phyloP scores from a whole-genome alignment of 2,113 vertebrate genomes.

The Oncorhynchus clarkii region DNA sequence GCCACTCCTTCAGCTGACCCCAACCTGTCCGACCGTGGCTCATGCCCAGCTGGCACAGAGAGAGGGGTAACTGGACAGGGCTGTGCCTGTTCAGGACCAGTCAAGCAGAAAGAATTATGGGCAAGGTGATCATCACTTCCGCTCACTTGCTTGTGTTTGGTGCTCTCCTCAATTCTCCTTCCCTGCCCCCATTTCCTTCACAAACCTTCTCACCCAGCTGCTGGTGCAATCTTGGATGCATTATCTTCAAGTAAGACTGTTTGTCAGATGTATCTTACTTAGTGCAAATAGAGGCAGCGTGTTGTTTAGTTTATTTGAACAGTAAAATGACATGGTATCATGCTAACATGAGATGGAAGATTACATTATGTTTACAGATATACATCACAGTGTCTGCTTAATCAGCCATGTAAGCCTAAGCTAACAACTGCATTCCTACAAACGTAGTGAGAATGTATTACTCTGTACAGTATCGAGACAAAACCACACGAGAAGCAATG shows the following conservation, averaged over 20 bases:
- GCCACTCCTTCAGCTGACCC: conserved; percentile 58
- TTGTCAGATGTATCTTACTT: not conserved
- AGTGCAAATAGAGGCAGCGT: not conserved
- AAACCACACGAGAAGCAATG: not conserved
- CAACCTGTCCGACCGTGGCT: conserved; percentile 55
- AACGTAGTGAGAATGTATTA: not conserved
- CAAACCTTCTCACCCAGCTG: not conserved
- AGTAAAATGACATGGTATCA: conserved; percentile 16
- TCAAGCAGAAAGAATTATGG: conserved; percentile 59
- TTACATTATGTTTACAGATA: conserved; percentile 2
- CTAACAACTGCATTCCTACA: not conserved
- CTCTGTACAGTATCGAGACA: not conserved
- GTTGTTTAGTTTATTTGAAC: conserved; percentile 4
- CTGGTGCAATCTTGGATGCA: conserved; percentile 19
- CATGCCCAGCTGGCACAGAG: conserved; percentile 66
- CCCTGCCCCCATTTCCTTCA: not conserved
- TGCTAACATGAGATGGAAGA: conserved; percentile 3
- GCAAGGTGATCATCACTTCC: conserved; percentile 61
- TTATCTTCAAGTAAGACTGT: conserved; percentile 4
- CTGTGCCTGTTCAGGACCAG: conserved; percentile 44
- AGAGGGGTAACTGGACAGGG: conserved; percentile 58
- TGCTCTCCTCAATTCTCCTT: conserved; percentile 22
- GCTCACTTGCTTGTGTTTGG: conserved; percentile 42
- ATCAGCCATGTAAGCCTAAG: conserved; percentile 2
- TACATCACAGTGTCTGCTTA: not conserved